A percentile compares a stretch with the other conserved stretches of the same genome.
Conservation (phyloP, 2,888 invertebrate species). For the Dryomyza anilis region DNA sequence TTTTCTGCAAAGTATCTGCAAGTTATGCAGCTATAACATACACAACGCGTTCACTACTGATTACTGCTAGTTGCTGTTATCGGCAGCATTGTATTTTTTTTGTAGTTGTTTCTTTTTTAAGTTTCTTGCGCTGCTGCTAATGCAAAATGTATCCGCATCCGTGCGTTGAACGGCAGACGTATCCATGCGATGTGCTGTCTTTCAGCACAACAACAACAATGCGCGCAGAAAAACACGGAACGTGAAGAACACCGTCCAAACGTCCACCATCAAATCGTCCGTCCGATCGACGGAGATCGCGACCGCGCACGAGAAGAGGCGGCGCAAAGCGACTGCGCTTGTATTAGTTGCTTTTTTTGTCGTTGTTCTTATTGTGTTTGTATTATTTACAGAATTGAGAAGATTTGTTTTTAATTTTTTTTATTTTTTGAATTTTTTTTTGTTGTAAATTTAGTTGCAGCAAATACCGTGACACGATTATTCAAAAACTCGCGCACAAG, state of each 20-base stretch:
- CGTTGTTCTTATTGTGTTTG: conserved; percentile 17
- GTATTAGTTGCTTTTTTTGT: conserved; percentile 12
- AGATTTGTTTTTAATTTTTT: neutral
- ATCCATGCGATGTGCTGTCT: neutral
- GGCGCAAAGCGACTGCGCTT: no score
- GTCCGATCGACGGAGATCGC: no score
- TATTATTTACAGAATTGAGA: conserved; percentile 20
- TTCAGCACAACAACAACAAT: neutral
- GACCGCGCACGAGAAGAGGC: no score
- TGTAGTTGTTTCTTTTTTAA: neutral
- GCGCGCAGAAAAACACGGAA: no score
- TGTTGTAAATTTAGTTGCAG: neutral
- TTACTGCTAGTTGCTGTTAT: conserved; percentile 6
- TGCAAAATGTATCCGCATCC: conserved; percentile 16
- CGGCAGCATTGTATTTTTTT: neutral
- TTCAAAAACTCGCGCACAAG: neutral
- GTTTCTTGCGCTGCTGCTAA: neutral
- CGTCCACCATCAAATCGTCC: conserved; percentile 5
- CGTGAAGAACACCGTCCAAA: no score
- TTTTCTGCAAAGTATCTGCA: conserved; percentile 4
- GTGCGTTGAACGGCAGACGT: no score
- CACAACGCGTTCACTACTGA: conserved; percentile 15
- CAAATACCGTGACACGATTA: no score
- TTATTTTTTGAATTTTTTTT: neutral
- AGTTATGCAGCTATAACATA: conserved; percentile 12